phyloP scores from a whole-genome alignment of 2,888 invertebrate species.

The Epistrophe eligans region DNA sequence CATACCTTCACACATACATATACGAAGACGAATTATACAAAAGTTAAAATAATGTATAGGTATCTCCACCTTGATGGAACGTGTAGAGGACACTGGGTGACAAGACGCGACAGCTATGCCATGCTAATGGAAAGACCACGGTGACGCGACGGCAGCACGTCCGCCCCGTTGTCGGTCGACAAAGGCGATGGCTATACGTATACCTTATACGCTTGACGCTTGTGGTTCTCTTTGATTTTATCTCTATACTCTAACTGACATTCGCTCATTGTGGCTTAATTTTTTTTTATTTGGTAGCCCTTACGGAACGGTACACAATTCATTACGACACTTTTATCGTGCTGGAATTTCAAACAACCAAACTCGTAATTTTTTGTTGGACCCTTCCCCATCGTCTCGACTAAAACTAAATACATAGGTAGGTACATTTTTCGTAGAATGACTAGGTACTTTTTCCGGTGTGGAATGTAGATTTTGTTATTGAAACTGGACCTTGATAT shows the following conservation, averaged over 20 bases:
- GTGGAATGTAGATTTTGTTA: not conserved
- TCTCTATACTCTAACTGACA: conserved; percentile 28
- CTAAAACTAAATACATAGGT: not conserved
- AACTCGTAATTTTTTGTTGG: conserved; percentile 4
- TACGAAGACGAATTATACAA: conserved; percentile 4
- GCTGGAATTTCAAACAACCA: conserved; percentile 19
- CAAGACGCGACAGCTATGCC: conserved; percentile 8
- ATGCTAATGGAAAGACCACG: conserved; percentile 39
- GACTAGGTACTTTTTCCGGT: too few relatives aligned
- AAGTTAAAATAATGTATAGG: conserved; percentile 8
- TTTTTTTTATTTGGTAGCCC: not conserved
- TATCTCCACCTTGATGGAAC: conserved; percentile 45
- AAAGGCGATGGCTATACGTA: not conserved
- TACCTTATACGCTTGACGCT: conserved; percentile 1
- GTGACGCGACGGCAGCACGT: not conserved
- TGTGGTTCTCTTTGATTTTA: conserved; percentile 48
- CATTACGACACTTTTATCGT: conserved; percentile 48
- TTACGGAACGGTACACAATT: conserved; percentile 37
- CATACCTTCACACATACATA: not conserved
- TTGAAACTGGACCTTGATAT: conserved; percentile 29
- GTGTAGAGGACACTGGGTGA: conserved; percentile 47
- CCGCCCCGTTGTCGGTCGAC: not conserved
- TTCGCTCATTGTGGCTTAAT: conserved; percentile 32
- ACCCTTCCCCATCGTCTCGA: not conserved
- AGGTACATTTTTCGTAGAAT: not conserved